Evolutionary conservation across 1,140 invertebrate species (phyloP).

Genomic region (Microplitis demolitor): DNA sequence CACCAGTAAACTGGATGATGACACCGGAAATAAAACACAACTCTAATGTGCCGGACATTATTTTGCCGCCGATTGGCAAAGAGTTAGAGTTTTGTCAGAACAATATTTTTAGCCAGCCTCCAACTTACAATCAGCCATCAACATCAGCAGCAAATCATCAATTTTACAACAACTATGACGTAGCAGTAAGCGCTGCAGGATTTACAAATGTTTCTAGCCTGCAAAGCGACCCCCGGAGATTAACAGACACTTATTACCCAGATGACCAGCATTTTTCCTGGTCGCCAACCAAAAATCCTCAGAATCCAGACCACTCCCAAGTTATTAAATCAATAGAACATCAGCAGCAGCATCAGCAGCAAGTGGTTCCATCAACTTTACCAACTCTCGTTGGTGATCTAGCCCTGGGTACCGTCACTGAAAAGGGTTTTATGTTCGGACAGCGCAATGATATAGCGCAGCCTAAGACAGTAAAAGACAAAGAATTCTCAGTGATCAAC

Average conservation of each 20-base stretch:
- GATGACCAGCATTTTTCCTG: slow-evolving; percentile 65
- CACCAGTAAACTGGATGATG: slow-evolving; percentile 71
- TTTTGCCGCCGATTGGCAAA: slow-evolving; percentile 57
- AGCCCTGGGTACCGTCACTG: slow-evolving; percentile 61
- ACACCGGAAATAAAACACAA: slow-evolving; percentile 62
- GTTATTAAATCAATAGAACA: slow-evolving; percentile 46
- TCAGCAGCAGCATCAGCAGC: slow-evolving; percentile 32
- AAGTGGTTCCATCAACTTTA: slow-evolving; percentile 61
- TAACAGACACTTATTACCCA: slow-evolving; percentile 45
- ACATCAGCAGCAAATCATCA: slow-evolving; percentile 48
- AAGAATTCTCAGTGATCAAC: slow-evolving; percentile 50
- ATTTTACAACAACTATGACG: slow-evolving; percentile 59
- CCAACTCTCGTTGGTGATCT: slow-evolving; percentile 67
- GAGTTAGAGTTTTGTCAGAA: slow-evolving; percentile 59
- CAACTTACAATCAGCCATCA: slow-evolving; percentile 53
- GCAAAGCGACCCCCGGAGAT: slow-evolving; percentile 49
- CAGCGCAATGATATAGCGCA: slow-evolving; percentile 46
- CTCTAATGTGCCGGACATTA: slow-evolving; percentile 51
- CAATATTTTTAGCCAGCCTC: slow-evolving; percentile 55
- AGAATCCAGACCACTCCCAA: slow-evolving; percentile 52
- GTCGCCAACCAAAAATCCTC: slow-evolving; percentile 64
- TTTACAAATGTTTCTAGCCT: slow-evolving; percentile 54
- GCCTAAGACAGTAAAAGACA: slow-evolving; percentile 48
- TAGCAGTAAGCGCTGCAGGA: slow-evolving; percentile 36
- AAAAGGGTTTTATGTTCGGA: slow-evolving; percentile 54